Conservation (phyloP, 2,113 vertebrate genomes). For the Falcunculus frontatus region DNA sequence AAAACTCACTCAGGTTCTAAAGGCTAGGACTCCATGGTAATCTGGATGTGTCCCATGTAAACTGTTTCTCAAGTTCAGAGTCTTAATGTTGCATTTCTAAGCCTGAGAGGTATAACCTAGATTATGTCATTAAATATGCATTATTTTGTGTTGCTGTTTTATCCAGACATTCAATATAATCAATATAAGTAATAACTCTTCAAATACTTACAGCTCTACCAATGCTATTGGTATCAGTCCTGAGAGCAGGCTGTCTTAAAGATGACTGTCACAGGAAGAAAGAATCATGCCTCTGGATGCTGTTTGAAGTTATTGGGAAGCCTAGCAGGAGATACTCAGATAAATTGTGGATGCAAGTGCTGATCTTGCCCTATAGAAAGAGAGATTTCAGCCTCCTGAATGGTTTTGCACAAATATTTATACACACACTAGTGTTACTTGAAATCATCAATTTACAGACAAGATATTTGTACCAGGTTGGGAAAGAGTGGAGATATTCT, state of each 20-base stretch:
- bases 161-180: not conserved
- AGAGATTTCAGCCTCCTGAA: not conserved
- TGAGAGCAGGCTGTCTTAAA: not conserved
- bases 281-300: not conserved
- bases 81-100: not conserved
- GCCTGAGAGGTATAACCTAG: not conserved
- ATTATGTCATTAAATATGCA: not conserved
- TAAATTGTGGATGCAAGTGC: not conserved
- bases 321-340: not conserved
- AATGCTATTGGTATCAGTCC: not conserved
- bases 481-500: not conserved
- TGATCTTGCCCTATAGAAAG: not conserved
- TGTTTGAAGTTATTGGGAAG: not conserved
- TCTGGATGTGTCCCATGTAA: not conserved
- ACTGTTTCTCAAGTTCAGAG: not conserved
- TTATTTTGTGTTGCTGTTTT: not conserved
- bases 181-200: not conserved
- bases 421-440: not conserved
- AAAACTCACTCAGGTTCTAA: not conserved
- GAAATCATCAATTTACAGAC: not conserved
- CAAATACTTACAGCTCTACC: not conserved
- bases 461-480: not conserved
- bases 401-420: not conserved
- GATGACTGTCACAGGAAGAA: not conserved
- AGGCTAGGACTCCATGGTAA: not conserved